Percentiles rank a stretch among this genome's conserved stretches.
phyloP scores from a whole-genome alignment of 2,888 invertebrate genomes.

The Drosophila tripunctata region DNA sequence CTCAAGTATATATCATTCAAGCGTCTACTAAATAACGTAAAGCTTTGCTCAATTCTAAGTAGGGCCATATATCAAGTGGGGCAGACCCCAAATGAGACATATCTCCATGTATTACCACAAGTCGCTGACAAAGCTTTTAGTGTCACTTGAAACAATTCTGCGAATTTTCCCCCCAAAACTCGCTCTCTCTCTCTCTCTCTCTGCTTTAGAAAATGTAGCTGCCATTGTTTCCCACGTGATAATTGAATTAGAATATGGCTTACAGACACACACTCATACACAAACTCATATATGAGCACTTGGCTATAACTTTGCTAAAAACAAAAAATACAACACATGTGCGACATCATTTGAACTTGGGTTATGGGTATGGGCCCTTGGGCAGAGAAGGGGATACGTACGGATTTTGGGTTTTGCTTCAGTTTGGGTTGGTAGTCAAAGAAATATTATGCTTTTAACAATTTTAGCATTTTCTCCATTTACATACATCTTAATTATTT shows the following conservation, averaged over 20 bases:
- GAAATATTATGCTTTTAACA: constrained; percentile 77
- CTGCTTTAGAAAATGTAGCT: constrained; percentile 1
- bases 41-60: constrained; percentile 67
- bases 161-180: neutral
- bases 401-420: constrained; percentile 16
- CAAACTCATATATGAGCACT: constrained; percentile 20
- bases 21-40: constrained; percentile 63
- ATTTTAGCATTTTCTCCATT: constrained; percentile 77
- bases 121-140: constrained; percentile 82
- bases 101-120: constrained; percentile 69
- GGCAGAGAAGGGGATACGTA: neutral
- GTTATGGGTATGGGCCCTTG: no score
- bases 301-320: constrained; percentile 57
- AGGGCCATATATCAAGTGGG: constrained; percentile 71
- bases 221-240: constrained; percentile 72
- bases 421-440: constrained; percentile 51
- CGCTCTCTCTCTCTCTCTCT: neutral
- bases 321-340: constrained; percentile 73
- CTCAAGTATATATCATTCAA: constrained; percentile 51
- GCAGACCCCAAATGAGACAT: constrained; percentile 36
- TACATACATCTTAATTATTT: constrained; percentile 84
- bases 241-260: constrained; percentile 83
- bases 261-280: constrained; percentile 36
- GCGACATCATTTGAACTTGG: constrained; percentile 65
- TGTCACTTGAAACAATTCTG: constrained; percentile 62